Percentiles rank a stretch among this genome's conserved stretches.
Evolutionary conservation across 1,140 invertebrate species (phyloP).

Genomic region (Ectropis grisescens): DNA sequence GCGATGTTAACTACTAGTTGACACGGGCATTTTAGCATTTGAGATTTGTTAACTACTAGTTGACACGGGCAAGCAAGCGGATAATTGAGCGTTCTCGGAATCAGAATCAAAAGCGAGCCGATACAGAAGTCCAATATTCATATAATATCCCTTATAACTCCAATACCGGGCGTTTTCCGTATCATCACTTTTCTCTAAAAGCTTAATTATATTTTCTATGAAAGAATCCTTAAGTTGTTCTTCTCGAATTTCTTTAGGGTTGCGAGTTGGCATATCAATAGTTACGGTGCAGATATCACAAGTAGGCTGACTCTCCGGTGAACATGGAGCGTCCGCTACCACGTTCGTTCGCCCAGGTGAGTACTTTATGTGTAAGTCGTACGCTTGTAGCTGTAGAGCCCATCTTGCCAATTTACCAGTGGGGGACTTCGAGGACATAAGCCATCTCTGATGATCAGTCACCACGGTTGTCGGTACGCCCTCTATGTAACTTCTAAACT

Average conservation of each 20-base stretch:
- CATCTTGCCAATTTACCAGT: conserved; percentile 49
- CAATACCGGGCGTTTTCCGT: neutral
- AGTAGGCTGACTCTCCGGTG: neutral
- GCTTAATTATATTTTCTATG: neutral
- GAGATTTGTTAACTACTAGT: too few relatives aligned
- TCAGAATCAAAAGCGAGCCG: conserved; percentile 12
- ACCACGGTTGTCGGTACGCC: conserved; percentile 15
- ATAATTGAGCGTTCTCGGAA: conserved; percentile 17
- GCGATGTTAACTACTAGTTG: too few relatives aligned
- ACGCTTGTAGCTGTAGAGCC: conserved; percentile 50
- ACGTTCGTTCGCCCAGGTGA: conserved; percentile 20
- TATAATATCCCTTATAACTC: conserved; percentile 8
- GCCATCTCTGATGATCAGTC: conserved; percentile 62
- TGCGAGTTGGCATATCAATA: conserved; percentile 6
- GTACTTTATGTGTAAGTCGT: conserved; percentile 28
- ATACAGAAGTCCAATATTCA: conserved; percentile 9
- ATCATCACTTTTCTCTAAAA: too few relatives aligned
- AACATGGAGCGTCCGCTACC: conserved; percentile 16
- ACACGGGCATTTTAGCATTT: too few relatives aligned
- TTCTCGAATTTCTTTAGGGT: neutral
- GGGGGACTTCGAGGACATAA: conserved; percentile 47
- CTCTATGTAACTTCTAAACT: conserved; percentile 28
- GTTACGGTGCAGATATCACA: conserved; percentile 7
- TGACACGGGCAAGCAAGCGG: too few relatives aligned
- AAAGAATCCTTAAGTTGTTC: conserved; percentile 4